phyloP scores from a whole-genome alignment of 2,888 invertebrate genomes.

The Pyrochroa serraticornis region DNA sequence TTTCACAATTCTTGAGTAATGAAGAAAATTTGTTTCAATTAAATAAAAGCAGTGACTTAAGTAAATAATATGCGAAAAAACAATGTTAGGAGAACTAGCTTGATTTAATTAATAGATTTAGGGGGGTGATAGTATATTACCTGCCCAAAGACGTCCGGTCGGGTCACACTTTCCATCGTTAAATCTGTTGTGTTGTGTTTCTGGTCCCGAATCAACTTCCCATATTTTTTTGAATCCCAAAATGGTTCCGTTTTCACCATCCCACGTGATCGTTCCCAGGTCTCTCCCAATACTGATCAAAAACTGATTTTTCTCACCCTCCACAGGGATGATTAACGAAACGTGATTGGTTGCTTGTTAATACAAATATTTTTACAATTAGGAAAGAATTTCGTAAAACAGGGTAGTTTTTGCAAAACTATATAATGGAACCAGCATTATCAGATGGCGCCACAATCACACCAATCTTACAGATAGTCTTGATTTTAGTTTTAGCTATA shows the following conservation, averaged over 20 bases:
- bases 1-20: too few species aligned
- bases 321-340: conserved; percentile 69
- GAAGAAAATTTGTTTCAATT: too few species aligned
- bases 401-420: too few species aligned
- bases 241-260: conserved; percentile 62
- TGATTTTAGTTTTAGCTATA: too few species aligned
- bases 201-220: conserved; percentile 66
- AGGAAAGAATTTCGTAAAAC: too few species aligned
- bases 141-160: conserved; percentile 69
- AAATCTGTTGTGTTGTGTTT: conserved; percentile 64
- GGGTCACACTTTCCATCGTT: conserved; percentile 85
- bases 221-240: conserved; percentile 60
- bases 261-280: conserved; percentile 69
- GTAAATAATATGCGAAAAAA: too few species aligned
- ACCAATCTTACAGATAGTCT: too few species aligned
- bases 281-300: conserved; percentile 67
- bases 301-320: conserved; percentile 64
- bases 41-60: too few species aligned
- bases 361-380: conserved; percentile 2
- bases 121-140: conserved; percentile 34
- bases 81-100: too few species aligned
- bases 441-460: too few species aligned
- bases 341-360: conserved; percentile 39
- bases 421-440: too few species aligned
- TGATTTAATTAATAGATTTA: too few species aligned